These are phyloP conservation scores for Silurus meridionalis DNA, from an alignment of 2,113 vertebrate genomes.

Conservation along the genomic window DNA sequence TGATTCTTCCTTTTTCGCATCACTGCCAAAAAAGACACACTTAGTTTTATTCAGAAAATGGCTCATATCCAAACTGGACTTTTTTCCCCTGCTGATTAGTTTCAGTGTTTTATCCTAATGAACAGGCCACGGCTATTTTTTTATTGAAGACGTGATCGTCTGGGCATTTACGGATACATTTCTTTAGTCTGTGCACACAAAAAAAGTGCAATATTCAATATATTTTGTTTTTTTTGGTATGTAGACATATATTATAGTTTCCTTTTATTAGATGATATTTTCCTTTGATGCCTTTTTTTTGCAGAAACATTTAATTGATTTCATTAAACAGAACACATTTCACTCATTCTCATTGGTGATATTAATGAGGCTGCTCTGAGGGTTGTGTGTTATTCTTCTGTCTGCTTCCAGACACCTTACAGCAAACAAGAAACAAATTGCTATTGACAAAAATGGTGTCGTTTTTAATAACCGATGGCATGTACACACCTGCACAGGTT, in stretches of 20 bases:
- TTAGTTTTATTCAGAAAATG: not conserved
- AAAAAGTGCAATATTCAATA: not conserved
- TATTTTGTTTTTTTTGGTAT: not conserved
- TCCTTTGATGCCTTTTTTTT: not conserved
- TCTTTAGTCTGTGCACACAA: not conserved
- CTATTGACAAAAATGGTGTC: not conserved
- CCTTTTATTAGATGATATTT: not conserved
- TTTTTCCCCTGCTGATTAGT: not conserved
- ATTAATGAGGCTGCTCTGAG: not conserved
- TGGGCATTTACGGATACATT: not conserved
- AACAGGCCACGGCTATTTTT: not conserved
- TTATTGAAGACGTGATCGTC: not conserved
- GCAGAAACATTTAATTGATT: not conserved
- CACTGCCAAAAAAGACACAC: conserved; percentile 1
- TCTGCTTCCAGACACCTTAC: not conserved
- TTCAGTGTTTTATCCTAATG: not conserved
- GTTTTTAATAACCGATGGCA: not conserved
- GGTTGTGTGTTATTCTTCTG: not conserved
- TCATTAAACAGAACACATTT: not conserved
- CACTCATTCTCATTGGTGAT: not conserved
- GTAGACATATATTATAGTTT: not conserved
- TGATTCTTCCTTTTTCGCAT: not conserved
- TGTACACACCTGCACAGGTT: conserved; percentile 19
- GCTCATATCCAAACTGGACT: conserved; percentile 6
- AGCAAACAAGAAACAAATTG: not conserved